These are phyloP conservation scores for Kryptolebias ocellatus DNA, from an alignment of 2,797 vertebrate genomes.

Conservation along the genomic window DNA sequence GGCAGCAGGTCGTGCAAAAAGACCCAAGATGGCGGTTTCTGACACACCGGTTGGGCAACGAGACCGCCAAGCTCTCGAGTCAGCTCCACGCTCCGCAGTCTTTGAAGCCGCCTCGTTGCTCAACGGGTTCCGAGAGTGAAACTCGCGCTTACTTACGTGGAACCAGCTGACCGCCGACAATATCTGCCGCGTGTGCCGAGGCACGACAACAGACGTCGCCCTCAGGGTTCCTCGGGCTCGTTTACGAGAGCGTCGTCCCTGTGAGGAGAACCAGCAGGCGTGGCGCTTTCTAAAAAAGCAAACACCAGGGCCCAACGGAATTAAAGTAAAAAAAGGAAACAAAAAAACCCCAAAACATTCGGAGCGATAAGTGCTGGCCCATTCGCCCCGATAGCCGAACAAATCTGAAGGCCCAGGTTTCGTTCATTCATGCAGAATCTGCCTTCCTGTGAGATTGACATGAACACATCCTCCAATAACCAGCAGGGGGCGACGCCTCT, in stretches of 20 bases:
- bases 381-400: neutral
- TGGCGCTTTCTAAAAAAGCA: conserved; percentile 13
- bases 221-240: conserved; percentile 4
- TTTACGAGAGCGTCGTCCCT: conserved; percentile 25
- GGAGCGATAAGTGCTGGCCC: too few species aligned
- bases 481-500: neutral
- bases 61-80: conserved; percentile 25
- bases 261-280: conserved; percentile 3
- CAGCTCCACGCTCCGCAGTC: conserved; percentile 10
- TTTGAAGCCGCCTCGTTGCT: conserved; percentile 45
- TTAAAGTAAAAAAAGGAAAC: neutral
- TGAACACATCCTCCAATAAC: too few species aligned
- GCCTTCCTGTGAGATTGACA: neutral
- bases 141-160: conserved; percentile 25
- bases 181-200: conserved; percentile 11
- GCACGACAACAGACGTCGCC: conserved; percentile 3
- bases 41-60: conserved; percentile 12
- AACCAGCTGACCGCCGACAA: conserved; percentile 18
- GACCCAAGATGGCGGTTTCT: conserved; percentile 5
- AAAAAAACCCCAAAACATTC: too few species aligned
- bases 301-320: too few species aligned
- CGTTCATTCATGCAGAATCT: neutral
- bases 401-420: neutral
- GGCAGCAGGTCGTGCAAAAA: conserved; percentile 15
- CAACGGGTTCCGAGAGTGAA: conserved; percentile 22